phyloP scores from a whole-genome alignment of 2,113 vertebrate species.

The Polypterus bichir region DNA sequence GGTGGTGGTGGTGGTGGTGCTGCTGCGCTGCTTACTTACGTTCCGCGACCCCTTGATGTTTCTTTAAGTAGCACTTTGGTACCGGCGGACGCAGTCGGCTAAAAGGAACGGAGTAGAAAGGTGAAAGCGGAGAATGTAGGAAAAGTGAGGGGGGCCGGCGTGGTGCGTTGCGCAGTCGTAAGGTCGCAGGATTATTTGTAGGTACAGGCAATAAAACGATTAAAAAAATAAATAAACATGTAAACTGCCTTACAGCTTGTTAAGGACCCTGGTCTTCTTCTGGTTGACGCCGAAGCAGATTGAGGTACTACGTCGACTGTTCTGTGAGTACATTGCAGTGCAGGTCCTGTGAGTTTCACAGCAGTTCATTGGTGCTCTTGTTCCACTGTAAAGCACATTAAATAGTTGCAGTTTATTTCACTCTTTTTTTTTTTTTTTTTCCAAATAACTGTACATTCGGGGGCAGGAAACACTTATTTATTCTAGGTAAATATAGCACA shows the following conservation, averaged over 20 bases:
- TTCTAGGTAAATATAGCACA: slow-evolving; percentile 80
- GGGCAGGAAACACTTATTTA: slow-evolving; percentile 64
- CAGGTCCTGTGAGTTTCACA: slow-evolving; percentile 30
- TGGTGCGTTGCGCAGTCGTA: neutral
- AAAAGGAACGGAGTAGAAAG: neutral
- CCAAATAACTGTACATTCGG: slow-evolving; percentile 36
- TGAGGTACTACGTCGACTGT: slow-evolving; percentile 69
- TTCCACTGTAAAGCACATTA: slow-evolving; percentile 62
- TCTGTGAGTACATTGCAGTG: slow-evolving; percentile 24
- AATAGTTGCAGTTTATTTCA: slow-evolving; percentile 22
- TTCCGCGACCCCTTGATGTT: too few species aligned
- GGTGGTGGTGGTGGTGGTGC: too few species aligned
- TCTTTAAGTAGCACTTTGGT: too few species aligned
- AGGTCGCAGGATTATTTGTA: slow-evolving; percentile 21
- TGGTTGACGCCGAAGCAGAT: slow-evolving; percentile 45
- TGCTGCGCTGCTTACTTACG: too few species aligned
- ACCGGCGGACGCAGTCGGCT: too few species aligned
- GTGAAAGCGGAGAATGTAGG: neutral
- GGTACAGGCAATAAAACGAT: slow-evolving; percentile 53
- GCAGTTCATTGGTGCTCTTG: slow-evolving; percentile 47
- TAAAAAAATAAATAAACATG: slow-evolving; percentile 20
- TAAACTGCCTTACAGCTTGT: slow-evolving; percentile 49
- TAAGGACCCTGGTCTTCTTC: slow-evolving; percentile 46
- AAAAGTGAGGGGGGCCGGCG: neutral
- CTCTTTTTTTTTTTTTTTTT: slow-evolving; percentile 19